These are phyloP conservation scores for Cartodere bifasciata DNA, from an alignment of 2,888 invertebrate genomes.

Conservation along the genomic window DNA sequence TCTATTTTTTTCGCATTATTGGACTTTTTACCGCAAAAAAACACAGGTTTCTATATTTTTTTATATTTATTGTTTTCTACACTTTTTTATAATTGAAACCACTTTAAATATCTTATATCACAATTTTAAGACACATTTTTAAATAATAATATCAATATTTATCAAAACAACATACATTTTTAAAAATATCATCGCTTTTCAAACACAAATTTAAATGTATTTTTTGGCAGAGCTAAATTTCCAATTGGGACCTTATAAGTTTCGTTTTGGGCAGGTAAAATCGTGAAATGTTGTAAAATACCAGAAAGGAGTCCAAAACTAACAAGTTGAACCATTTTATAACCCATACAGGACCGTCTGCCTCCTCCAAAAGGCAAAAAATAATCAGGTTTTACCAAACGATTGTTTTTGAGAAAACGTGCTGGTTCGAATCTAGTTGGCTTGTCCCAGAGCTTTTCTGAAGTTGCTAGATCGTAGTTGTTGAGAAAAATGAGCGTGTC, in stretches of 20 bases:
- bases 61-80: too few relatives aligned
- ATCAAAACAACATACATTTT: too few relatives aligned
- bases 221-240: conserved; percentile 40
- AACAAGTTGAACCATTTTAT: conserved; percentile 49
- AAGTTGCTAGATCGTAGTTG: conserved; percentile 54
- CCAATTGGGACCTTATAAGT: conserved; percentile 42
- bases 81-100: too few relatives aligned
- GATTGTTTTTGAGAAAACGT: conserved; percentile 44
- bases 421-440: conserved; percentile 48
- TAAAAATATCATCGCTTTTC: conserved; percentile 27
- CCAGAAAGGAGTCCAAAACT: conserved; percentile 42
- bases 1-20: too few relatives aligned
- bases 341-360: conserved; percentile 53
- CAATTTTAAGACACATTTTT: too few relatives aligned
- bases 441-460: conserved; percentile 44
- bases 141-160: too few relatives aligned
- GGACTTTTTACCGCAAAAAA: too few relatives aligned
- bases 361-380: conserved; percentile 57
- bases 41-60: too few relatives aligned
- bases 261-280: conserved; percentile 35
- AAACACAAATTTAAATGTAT: conserved; percentile 40
- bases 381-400: conserved; percentile 46
- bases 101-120: too few relatives aligned
- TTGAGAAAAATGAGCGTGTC: conserved; percentile 53
- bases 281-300: conserved; percentile 41